Base-by-base conservation (phyloP, 1,140 invertebrate species). In the Batillaria attramentaria region DNA sequence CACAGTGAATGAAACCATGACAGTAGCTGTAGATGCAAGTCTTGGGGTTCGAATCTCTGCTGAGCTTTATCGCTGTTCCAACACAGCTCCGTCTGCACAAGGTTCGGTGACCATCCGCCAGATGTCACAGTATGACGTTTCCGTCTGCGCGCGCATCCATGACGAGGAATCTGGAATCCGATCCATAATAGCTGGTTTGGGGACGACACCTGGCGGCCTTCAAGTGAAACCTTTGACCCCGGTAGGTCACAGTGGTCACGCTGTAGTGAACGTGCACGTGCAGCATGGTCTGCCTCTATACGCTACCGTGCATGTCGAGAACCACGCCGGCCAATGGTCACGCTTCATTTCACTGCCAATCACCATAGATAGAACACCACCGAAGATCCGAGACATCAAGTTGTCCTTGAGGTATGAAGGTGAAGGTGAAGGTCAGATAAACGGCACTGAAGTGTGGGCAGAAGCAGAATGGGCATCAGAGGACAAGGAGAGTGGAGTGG, bases 91-190 rank as follows among this genome's bases (percentile, higher is more conserved):
- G 28, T 35, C 72, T n/a, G 33, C 39, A 16, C 20, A 3, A n/a
- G 28, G 35, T n/a, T 28, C 72, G 18, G 37, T 79, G 5, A 72
- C 46, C 35, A 43, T 79, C 46, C 33, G 76, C 16, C 84, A 84
- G 69, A 70, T 83, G 13, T 76, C 75, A 33, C 76, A 73, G 33
- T 46, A 42, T 37, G 20, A 20, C 37, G 20, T 84, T 0, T 72
- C 78, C 6, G 43, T 84, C 78, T 77, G 57, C 43, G 54, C 74
- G 1, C 70, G 69, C 50, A 72, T 79, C 1, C 24, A 75, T 16
- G 84, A 84, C 68, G n/a, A 31, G 16, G 81, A 84, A 79, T 81
- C 78, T 42, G 79, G 70, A 13, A 77, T 81, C 2, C 65, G 42
- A 37, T 0, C 75, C 13, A 18, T 82, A 43, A 39, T 50, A 13